Evolutionary conservation across 2,797 vertebrate genomes (phyloP).

Genomic region (Brachyalestes nurse): DNA sequence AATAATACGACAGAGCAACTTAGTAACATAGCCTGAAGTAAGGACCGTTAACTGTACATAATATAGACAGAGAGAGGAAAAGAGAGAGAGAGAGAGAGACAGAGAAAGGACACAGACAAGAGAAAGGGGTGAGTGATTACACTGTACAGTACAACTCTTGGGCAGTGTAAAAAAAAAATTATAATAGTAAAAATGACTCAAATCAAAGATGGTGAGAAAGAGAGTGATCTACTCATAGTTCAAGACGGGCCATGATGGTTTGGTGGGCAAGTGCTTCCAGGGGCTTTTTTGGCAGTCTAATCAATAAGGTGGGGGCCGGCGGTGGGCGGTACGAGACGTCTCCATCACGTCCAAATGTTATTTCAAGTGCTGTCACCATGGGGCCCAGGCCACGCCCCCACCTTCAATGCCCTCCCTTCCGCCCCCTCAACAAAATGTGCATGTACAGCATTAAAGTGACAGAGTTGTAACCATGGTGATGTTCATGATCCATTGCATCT

Average conservation of each 20-base stretch:
- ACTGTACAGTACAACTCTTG: conserved; percentile 53
- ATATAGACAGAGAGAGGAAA: conserved; percentile 23
- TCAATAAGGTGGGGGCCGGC: conserved; percentile 68
- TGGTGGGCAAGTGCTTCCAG: conserved; percentile 59
- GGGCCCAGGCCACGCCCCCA: conserved; percentile 72
- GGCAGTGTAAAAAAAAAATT: conserved; percentile 46
- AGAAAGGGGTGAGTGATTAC: conserved; percentile 49
- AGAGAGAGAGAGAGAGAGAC: conserved; percentile 25
- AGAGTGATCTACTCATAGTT: conserved; percentile 66
- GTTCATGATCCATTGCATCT: conserved; percentile 76
- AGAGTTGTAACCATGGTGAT: conserved; percentile 77
- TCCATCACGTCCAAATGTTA: conserved; percentile 73
- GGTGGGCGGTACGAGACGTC: conserved; percentile 57
- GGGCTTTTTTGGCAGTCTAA: conserved; percentile 68
- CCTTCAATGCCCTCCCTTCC: conserved; percentile 49
- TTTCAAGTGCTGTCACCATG: conserved; percentile 71
- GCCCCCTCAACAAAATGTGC: conserved; percentile 68
- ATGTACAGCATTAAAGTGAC: conserved; percentile 84
- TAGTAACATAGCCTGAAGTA: conserved; percentile 54
- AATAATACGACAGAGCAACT: conserved; percentile 65
- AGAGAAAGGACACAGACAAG: conserved; percentile 39
- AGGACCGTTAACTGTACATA: conserved; percentile 53
- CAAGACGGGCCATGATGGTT: conserved; percentile 58
- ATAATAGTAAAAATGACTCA: conserved; percentile 10
- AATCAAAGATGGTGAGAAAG: conserved; percentile 41